Percentiles rank a stretch among this genome's conserved stretches.
These are phyloP conservation scores for Heterotis niloticus DNA, from an alignment of 2,113 vertebrate species.

Conservation along the genomic window DNA sequence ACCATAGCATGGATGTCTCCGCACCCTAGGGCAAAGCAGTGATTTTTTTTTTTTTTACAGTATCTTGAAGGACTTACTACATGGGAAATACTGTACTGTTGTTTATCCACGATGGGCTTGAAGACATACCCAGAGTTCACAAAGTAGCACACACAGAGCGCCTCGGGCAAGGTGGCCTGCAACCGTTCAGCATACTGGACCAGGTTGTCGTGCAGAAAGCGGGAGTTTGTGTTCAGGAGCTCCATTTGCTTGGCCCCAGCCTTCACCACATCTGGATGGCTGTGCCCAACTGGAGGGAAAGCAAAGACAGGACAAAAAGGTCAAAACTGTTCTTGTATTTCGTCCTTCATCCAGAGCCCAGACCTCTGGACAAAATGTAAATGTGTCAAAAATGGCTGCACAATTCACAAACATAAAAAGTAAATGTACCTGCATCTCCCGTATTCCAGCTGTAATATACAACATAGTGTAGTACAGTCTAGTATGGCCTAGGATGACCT, in stretches of 20 bases:
- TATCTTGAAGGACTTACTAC: not conserved
- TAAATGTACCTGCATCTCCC: too few species aligned
- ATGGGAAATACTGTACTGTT: not conserved
- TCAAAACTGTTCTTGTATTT: not conserved
- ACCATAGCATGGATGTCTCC: too few species aligned
- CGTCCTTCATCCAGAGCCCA: not conserved
- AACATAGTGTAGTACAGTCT: too few species aligned
- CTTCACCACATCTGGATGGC: conserved; percentile 82
- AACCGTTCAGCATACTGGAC: conserved; percentile 83
- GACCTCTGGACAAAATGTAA: too few species aligned
- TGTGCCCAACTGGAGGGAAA: conserved; percentile 78
- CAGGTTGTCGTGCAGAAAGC: conserved; percentile 92
- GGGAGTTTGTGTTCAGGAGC: conserved; percentile 89
- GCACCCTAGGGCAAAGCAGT: too few species aligned
- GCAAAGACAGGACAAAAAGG: not conserved
- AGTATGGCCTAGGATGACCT: too few species aligned
- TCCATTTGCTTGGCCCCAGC: conserved; percentile 88
- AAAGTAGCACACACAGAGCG: conserved; percentile 90
- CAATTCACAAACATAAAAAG: too few species aligned
- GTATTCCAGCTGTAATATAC: too few species aligned
- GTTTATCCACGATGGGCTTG: too few species aligned
- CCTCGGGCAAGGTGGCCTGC: conserved; percentile 77
- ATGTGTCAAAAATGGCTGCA: too few species aligned
- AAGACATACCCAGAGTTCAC: conserved; percentile 91
- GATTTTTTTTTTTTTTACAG: too few species aligned